phyloP scores from a whole-genome alignment of 2,888 invertebrate species.

The Aleiodes testaceus region DNA sequence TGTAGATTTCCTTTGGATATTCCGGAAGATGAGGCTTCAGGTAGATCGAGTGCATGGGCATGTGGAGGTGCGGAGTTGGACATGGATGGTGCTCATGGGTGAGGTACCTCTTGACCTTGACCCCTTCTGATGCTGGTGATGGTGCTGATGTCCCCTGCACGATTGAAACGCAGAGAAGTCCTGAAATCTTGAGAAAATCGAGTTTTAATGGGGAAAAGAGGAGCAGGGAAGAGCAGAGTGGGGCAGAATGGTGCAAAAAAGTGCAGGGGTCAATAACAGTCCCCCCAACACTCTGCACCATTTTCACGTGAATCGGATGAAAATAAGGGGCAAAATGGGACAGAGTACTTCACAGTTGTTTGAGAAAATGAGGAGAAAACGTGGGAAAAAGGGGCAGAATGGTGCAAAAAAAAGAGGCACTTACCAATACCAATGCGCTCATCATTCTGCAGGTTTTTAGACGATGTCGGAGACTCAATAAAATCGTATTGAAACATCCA shows the following conservation, averaged over 20 bases:
- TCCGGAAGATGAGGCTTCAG: conserved; percentile 52
- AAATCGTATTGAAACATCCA: conserved; percentile 49
- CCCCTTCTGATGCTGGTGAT: conserved; percentile 32
- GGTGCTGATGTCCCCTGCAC: conserved; percentile 34
- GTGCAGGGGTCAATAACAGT: too few species aligned
- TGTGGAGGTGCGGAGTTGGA: conserved; percentile 58
- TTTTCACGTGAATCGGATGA: conserved; percentile 34
- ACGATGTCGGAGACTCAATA: background rate
- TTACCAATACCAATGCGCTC: conserved; percentile 61
- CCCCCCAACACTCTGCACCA: too few species aligned
- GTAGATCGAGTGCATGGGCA: conserved; percentile 53
- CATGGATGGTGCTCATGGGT: conserved; percentile 57
- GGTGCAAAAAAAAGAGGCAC: conserved; percentile 36
- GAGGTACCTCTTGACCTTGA: conserved; percentile 61
- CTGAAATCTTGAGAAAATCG: too few species aligned
- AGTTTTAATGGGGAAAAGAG: conserved; percentile 5
- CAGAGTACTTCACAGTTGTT: too few species aligned
- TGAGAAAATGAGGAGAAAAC: background rate
- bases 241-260: too few species aligned
- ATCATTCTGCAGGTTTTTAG: conserved; percentile 52
- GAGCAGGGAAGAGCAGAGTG: too few species aligned
- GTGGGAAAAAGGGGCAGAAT: background rate
- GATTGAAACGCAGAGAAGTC: conserved; percentile 64
- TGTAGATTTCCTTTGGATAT: conserved; percentile 45
- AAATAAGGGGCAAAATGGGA: conserved; percentile 15